A percentile compares a stretch with the other conserved stretches of the same genome.
phyloP scores from a whole-genome alignment of 2,888 invertebrate genomes.

The Deilephila elpenor region DNA sequence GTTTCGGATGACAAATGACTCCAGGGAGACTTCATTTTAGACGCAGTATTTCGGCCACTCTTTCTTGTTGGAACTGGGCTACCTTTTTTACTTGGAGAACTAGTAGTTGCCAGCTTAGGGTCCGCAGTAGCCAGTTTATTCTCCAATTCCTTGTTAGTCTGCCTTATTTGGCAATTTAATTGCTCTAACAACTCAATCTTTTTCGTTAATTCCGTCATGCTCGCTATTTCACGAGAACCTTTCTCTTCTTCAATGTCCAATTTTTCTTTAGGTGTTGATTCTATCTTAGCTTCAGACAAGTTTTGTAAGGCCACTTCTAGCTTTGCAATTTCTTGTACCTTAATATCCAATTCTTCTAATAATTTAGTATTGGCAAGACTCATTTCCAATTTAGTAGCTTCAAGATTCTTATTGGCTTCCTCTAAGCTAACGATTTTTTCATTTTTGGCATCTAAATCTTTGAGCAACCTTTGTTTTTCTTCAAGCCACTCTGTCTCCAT shows the following conservation, averaged over 20 bases:
- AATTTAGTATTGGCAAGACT: conserved; percentile 83
- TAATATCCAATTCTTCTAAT: conserved; percentile 78
- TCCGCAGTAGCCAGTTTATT: conserved; percentile 72
- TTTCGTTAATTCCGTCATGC: conserved; percentile 74
- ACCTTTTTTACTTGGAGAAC: conserved; percentile 66
- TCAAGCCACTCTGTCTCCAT: conserved; percentile 89
- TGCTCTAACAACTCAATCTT: conserved; percentile 82
- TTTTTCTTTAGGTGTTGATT: conserved; percentile 53
- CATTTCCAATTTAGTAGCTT: conserved; percentile 79
- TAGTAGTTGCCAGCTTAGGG: conserved; percentile 53
- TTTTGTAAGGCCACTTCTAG: conserved; percentile 65
- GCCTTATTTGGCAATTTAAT: conserved; percentile 80
- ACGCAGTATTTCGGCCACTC: conserved; percentile 69
- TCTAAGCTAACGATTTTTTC: conserved; percentile 83
- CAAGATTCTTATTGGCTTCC: conserved; percentile 82
- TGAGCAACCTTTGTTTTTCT: conserved; percentile 85
- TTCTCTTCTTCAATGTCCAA: conserved; percentile 84
- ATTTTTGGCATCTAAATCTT: conserved; percentile 83
- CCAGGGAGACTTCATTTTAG: conserved; percentile 79
- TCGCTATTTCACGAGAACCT: conserved; percentile 78
- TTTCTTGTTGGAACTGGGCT: conserved; percentile 75
- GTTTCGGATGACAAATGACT: conserved; percentile 73
- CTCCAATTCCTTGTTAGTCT: conserved; percentile 82
- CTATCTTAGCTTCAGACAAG: conserved; percentile 48
- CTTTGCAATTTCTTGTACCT: conserved; percentile 73